Percentiles rank a stretch among this genome's conserved stretches.
These are phyloP conservation scores for Peromyscus attwateri DNA, from an alignment of 2,797 vertebrate genomes.

Conservation along the genomic window DNA sequence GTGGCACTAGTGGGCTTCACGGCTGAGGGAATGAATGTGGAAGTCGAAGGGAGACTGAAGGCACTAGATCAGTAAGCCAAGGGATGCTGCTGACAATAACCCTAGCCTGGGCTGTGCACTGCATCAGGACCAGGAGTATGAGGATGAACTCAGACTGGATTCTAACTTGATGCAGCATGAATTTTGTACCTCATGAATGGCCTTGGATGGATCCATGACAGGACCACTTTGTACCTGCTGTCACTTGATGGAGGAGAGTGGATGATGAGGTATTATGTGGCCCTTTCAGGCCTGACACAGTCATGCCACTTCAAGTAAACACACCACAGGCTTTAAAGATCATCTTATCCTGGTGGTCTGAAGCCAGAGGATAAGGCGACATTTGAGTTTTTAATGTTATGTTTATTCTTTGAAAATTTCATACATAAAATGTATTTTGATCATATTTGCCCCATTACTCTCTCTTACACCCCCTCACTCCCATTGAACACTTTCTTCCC, in stretches of 20 bases:
- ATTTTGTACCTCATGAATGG: not conserved
- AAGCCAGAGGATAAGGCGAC: not conserved
- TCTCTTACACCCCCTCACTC: not conserved
- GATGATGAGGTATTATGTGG: not conserved
- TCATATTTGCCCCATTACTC: not conserved
- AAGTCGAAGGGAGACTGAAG: not conserved
- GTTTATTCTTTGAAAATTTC: not conserved
- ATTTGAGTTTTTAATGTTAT: slow-evolving; percentile 79
- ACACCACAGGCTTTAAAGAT: not conserved
- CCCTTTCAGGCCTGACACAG: not conserved
- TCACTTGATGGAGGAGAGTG: not conserved
- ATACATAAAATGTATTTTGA: not conserved
- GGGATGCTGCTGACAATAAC: not conserved
- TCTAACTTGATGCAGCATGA: not conserved
- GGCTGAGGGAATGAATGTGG: not conserved
- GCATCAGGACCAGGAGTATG: no score
- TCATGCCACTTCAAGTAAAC: not conserved
- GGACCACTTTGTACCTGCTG: not conserved
- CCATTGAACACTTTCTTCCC: not conserved
- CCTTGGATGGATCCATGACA: not conserved
- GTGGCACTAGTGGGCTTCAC: not conserved
- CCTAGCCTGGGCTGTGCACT: not conserved
- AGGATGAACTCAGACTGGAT: not conserved
- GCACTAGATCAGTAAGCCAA: fast-evolving
- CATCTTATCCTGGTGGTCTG: not conserved